Percentiles rank a stretch among this genome's conserved stretches.
Evolutionary conservation across 1,140 invertebrate species (phyloP).

Genomic region (Copidosoma floridanum): DNA sequence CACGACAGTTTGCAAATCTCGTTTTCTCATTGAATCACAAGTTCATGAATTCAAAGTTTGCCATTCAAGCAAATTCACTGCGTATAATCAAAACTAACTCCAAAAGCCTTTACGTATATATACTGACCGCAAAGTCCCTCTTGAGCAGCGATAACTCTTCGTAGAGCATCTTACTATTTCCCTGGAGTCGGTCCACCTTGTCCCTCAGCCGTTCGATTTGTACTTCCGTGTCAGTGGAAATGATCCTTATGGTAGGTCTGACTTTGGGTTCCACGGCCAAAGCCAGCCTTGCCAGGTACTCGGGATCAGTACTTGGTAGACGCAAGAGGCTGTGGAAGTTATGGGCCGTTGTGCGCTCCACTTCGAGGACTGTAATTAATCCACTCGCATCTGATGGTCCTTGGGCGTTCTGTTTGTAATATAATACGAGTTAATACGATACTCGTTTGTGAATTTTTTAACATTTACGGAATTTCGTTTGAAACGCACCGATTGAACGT

Average conservation of each 20-base stretch:
- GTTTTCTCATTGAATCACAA: too few species aligned
- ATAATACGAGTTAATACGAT: too few species aligned
- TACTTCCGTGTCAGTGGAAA: background rate
- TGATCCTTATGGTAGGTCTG: background rate
- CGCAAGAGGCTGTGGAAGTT: too few species aligned
- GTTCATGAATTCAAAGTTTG: too few species aligned
- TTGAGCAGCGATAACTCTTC: conserved; percentile 39
- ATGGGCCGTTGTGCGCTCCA: conserved; percentile 19
- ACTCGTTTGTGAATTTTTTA: too few species aligned
- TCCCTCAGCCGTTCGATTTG: conserved; percentile 32
- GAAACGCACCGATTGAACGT: too few species aligned
- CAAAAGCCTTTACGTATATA: too few species aligned
- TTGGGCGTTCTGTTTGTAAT: background rate
- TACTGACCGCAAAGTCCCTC: conserved; percentile 40
- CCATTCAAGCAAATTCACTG: too few species aligned
- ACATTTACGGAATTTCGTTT: too few species aligned
- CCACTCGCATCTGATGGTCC: background rate
- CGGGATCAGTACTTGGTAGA: too few species aligned
- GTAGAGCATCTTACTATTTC: conserved; percentile 38
- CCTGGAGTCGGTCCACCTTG: conserved; percentile 41
- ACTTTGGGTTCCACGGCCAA: conserved; percentile 42
- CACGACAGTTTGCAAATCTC: too few species aligned
- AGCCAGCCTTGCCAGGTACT: conserved; percentile 43
- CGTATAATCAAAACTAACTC: too few species aligned
- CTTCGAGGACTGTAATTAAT: conserved; percentile 11